Base-by-base conservation (phyloP, 2,888 invertebrate species). In the Melanostoma scalare region DNA sequence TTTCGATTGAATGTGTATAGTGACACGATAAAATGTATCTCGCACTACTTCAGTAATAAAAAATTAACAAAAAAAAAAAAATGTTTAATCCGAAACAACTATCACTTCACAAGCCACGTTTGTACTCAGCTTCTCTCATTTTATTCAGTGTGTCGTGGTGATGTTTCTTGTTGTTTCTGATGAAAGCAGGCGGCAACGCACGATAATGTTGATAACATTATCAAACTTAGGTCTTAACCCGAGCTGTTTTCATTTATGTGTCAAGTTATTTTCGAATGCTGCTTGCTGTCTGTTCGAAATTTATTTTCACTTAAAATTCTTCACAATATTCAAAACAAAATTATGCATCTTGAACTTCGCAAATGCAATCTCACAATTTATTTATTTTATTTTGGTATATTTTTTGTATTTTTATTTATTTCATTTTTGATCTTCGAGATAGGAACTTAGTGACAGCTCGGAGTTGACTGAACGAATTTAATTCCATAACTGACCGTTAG, bases 401-500 rank as follows among this genome's bases (percentile, higher is more conserved):
- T 67, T 67, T 60, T 36, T 10, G 4, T 2, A 20, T 33, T 35
- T 58, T 40, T n/a, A 33, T 44, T 36, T 8, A 38, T 38, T 30
- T 20, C 20, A 4, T 40, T 20, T 74, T 60, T n/a, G 10, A 9
- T 5, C 5, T 42, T 61, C 48, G 52, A 46, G 42, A 50, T 10
- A 55, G 5, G 8, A 67, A 52, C 73, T 63, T 52, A 69, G 56
- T 69, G 74, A 38, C 85, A 71, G 85, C 74, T 58, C 65, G 76
- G 77, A 87, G 86, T 87, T 89, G 86, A 88, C 87, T 87, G 89
- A 88, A 87, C 88, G 89, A 90, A 88, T 89, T 89, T 89, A 88
- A 88, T 88, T 89, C 88, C 87, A 87, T 87, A 88, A 90, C 91
- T 90, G 91, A 90, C 90, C 90, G 88, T 87, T 87, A 87, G 87